Evolutionary conservation across 1,140 invertebrate species (phyloP).

Genomic region (Magallana gigas): DNA sequence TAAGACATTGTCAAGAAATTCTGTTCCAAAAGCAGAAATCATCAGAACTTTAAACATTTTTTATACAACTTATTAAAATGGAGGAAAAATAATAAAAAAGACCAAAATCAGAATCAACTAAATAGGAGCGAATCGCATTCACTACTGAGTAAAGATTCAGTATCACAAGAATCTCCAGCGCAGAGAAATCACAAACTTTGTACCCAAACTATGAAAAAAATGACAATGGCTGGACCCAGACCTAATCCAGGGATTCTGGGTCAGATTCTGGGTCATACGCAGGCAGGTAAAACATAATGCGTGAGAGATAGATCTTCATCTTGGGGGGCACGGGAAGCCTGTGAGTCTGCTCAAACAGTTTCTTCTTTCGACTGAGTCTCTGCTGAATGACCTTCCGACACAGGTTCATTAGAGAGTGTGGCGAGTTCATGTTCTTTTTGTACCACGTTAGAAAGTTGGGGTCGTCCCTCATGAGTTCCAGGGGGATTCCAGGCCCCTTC

Average conservation of each 20-base stretch:
- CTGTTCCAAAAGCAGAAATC: neutral
- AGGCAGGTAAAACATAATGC: constrained; percentile 69
- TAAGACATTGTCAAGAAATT: neutral
- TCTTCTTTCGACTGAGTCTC: constrained; percentile 61
- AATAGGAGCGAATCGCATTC: too few species aligned
- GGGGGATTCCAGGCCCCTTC: constrained; percentile 77
- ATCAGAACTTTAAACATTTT: neutral
- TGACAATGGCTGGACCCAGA: neutral
- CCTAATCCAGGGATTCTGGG: constrained; percentile 21
- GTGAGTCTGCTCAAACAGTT: constrained; percentile 63
- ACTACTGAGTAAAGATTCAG: neutral
- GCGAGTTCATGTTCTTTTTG: constrained; percentile 72
- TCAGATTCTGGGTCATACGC: constrained; percentile 40
- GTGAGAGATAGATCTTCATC: constrained; percentile 67
- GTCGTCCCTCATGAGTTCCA: constrained; percentile 73
- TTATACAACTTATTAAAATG: too few species aligned
- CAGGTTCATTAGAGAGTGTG: constrained; percentile 74
- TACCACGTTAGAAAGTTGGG: constrained; percentile 76
- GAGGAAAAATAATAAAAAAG: too few species aligned
- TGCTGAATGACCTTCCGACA: constrained; percentile 77
- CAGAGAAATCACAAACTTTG: neutral
- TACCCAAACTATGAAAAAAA: neutral
- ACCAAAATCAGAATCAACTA: too few species aligned
- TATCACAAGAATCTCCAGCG: neutral
- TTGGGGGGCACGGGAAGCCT: constrained; percentile 68